Conservation (phyloP, 2,888 invertebrate genomes). For the Cheilosia pagana region DNA sequence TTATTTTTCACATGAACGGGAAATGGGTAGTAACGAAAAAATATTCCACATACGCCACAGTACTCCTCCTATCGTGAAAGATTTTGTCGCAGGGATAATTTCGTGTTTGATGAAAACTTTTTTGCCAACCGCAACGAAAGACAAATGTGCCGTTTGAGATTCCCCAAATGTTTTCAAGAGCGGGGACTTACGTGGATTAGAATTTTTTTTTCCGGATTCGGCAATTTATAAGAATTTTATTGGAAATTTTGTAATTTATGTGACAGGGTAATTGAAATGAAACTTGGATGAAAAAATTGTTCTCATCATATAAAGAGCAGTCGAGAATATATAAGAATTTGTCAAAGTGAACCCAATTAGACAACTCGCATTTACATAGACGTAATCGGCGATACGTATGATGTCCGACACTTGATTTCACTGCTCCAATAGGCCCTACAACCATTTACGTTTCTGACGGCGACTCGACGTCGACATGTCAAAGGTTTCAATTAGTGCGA, state of each 20-base stretch:
- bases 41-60: slow-evolving; percentile 1
- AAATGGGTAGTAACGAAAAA: neutral
- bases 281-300: neutral
- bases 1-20: slow-evolving; percentile 79
- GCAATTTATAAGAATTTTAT: neutral
- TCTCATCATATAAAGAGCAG: neutral
- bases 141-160: slow-evolving; percentile 77
- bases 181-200: no score
- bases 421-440: neutral
- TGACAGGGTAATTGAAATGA: no score
- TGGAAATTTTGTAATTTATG: no score
- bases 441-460: neutral
- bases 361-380: neutral
- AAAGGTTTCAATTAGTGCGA: neutral
- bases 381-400: neutral
- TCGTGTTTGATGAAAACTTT: neutral
- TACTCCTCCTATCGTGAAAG: neutral
- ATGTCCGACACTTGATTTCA: neutral
- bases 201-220: no score
- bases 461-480: neutral
- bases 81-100: neutral
- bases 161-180: neutral
- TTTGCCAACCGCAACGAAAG: neutral
- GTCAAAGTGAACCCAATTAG: neutral
- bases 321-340: neutral